Conservation (phyloP, 23 tunicate genomes). For the Styela clava region DNA sequence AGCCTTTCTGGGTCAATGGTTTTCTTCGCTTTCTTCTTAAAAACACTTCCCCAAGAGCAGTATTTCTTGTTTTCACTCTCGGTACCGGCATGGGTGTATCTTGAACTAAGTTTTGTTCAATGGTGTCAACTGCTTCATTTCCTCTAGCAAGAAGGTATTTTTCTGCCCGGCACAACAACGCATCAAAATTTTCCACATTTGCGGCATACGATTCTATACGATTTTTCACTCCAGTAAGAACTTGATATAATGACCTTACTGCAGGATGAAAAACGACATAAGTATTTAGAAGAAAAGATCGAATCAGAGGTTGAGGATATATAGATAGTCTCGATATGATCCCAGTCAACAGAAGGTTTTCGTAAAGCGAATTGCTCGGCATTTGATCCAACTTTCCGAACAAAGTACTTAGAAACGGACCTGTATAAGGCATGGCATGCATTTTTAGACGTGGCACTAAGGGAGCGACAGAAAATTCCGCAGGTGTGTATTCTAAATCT, state of each 20-base stretch:
- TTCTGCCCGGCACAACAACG: constrained; percentile 70
- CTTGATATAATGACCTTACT: constrained; percentile 82
- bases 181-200: constrained; percentile 40
- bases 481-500: constrained; percentile 57
- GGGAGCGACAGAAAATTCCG: constrained; percentile 56
- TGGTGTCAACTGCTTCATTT: constrained; percentile 17
- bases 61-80: constrained; percentile 60
- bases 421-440: constrained; percentile 83
- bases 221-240: constrained; percentile 73
- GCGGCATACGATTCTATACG: constrained; percentile 60
- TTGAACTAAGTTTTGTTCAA: constrained; percentile 6
- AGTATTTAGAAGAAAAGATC: constrained; percentile 87
- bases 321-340: constrained; percentile 66
- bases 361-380: constrained; percentile 85
- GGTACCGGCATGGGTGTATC: constrained; percentile 85
- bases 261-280: constrained; percentile 94
- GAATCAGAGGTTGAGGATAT: constrained; percentile 86
- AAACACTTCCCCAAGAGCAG: constrained; percentile 67
- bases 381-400: constrained; percentile 96
- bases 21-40: constrained; percentile 44
- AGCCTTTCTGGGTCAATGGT: constrained; percentile 23
- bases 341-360: constrained; percentile 87
- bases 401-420: constrained; percentile 80
- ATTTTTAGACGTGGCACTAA: constrained; percentile 46
- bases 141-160: constrained; percentile 83